Conservation (phyloP, 2,797 vertebrate genomes). For the Anguilla pacifica region DNA sequence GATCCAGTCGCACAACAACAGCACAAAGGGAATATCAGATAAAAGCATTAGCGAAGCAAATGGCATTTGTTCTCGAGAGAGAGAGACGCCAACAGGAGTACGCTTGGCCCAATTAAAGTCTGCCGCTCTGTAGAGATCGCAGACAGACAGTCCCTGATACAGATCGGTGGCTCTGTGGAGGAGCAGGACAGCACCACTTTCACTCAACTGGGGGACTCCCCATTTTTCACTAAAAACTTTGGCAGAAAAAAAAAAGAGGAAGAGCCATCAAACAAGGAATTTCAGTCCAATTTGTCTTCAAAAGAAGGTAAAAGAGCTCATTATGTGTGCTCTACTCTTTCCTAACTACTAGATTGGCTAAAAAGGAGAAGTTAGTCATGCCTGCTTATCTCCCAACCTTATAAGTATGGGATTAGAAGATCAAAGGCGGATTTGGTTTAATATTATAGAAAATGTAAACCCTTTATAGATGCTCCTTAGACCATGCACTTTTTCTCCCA, state of each 20-base stretch:
- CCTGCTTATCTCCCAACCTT: slow-evolving; percentile 96
- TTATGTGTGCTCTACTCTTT: slow-evolving; percentile 82
- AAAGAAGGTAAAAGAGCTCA: slow-evolving; percentile 79
- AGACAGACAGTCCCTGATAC: slow-evolving; percentile 50
- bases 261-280: slow-evolving; percentile 76
- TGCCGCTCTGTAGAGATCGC: slow-evolving; percentile 55
- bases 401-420: slow-evolving; percentile 97
- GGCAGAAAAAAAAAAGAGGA: slow-evolving; percentile 50
- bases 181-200: slow-evolving; percentile 32
- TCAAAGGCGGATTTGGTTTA: slow-evolving; percentile 94
- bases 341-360: slow-evolving; percentile 82
- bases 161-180: slow-evolving; percentile 39
- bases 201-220: slow-evolving; percentile 41
- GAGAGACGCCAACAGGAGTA: slow-evolving; percentile 50
- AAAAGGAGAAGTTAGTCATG: slow-evolving; percentile 90
- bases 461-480: slow-evolving; percentile 77
- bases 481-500: slow-evolving; percentile 65
- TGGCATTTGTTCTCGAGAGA: slow-evolving; percentile 59
- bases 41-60: slow-evolving; percentile 74
- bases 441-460: slow-evolving; percentile 87
- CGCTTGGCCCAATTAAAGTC: slow-evolving; percentile 65
- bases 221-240: slow-evolving; percentile 59
- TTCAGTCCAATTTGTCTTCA: slow-evolving; percentile 81
- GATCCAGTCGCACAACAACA: slow-evolving; percentile 66
- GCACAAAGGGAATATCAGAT: slow-evolving; percentile 77